A percentile compares a stretch with the other conserved stretches of the same genome.
Evolutionary conservation across 2,797 vertebrate species (phyloP).

Genomic region (Phataginus tetradactyla): DNA sequence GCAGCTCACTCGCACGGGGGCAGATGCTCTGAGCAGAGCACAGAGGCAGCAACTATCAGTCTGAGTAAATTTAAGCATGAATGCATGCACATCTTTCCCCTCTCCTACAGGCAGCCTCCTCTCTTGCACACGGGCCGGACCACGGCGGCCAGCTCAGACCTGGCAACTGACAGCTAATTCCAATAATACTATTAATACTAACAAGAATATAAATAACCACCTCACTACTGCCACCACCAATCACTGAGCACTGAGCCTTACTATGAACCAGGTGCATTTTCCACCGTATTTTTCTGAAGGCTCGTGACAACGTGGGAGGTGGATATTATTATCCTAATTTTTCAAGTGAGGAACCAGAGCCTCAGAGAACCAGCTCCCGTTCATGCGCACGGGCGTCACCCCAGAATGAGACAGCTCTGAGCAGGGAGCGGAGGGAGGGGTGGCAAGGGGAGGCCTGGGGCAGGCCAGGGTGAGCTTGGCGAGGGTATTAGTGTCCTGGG

Average conservation of each 20-base stretch:
- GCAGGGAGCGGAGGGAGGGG: rapidly evolving
- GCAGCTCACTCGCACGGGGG: rapidly evolving
- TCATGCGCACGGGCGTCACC: rapidly evolving
- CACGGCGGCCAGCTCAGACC: neutral
- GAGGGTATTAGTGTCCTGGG: rapidly evolving
- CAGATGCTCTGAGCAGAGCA: neutral
- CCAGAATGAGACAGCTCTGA: rapidly evolving
- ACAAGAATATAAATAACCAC: neutral
- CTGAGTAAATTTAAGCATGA: neutral
- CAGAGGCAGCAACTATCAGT: rapidly evolving
- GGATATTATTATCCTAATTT: neutral
- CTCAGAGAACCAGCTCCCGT: neutral
- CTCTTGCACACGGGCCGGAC: rapidly evolving
- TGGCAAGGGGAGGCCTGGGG: neutral
- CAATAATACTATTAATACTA: neutral
- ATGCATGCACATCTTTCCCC: rapidly evolving
- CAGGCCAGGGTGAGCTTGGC: rapidly evolving
- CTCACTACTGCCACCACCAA: rapidly evolving
- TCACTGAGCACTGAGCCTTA: rapidly evolving
- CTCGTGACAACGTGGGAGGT: neutral
- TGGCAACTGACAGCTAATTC: neutral
- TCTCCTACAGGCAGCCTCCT: rapidly evolving
- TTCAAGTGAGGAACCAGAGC: neutral
- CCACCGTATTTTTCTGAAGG: neutral
- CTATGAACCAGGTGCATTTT: neutral